Conservation (phyloP, 2,797 vertebrate species). For the Denticeps clupeoides region DNA sequence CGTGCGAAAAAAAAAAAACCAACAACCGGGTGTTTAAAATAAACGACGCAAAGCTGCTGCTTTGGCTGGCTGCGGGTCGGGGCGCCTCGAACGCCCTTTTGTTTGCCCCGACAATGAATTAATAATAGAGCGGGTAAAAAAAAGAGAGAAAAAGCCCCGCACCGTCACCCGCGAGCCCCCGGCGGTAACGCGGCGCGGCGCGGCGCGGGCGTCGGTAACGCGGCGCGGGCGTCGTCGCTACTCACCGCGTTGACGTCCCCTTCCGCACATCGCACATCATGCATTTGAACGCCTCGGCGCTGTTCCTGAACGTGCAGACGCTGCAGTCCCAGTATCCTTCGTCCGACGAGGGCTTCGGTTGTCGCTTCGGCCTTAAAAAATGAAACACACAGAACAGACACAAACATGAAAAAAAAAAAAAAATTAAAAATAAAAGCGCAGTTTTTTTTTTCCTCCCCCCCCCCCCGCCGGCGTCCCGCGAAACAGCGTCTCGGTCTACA, state of each 20-base stretch:
- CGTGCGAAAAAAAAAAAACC: too few relatives aligned
- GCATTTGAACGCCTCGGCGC: conserved; percentile 99
- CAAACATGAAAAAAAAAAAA: conserved; percentile 11
- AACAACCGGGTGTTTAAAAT: too few relatives aligned
- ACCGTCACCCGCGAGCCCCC: too few relatives aligned
- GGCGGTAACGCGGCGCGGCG: too few relatives aligned
- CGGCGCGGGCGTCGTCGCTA: conserved; percentile 9
- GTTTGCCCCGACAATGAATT: too few relatives aligned
- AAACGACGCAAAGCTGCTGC: too few relatives aligned
- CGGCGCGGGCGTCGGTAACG: too few relatives aligned
- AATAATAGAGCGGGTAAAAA: too few relatives aligned
- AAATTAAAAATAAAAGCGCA: conserved; percentile 15
- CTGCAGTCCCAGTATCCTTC: conserved; percentile 99
- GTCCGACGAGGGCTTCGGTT: conserved; percentile 91
- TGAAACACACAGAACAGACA: conserved; percentile 25
- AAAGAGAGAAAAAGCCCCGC: too few relatives aligned
- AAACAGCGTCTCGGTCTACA: conserved; percentile 22
- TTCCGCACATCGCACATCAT: conserved; percentile 99
- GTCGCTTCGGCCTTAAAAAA: conserved; percentile 89
- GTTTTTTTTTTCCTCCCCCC: conserved; percentile 25
- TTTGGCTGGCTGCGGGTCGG: background rate
- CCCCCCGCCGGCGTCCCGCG: too few relatives aligned
- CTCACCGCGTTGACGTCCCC: conserved; percentile 98
- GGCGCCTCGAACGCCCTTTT: background rate
- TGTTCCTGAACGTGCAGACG: conserved; percentile 98